Percentiles rank a stretch among this genome's conserved stretches.
These are phyloP conservation scores for Panopea generosa DNA, from an alignment of 2,888 invertebrate genomes.

Conservation along the genomic window DNA sequence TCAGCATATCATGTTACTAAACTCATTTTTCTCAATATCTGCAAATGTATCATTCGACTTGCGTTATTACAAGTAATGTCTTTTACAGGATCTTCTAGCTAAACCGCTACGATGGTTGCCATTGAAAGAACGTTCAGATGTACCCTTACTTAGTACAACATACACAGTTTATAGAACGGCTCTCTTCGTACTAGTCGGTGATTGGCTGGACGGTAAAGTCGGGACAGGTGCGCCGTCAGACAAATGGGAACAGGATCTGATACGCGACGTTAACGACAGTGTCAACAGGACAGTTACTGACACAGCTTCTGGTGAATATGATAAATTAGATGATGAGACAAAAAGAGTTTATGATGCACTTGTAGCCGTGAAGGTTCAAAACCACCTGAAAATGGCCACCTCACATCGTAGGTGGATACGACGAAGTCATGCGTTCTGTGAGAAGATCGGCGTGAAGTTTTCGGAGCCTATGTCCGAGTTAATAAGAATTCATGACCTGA, in stretches of 20 bases:
- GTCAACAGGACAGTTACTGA: not conserved
- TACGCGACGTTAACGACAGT: conserved; percentile 25
- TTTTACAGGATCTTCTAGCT: not conserved
- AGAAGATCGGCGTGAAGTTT: conserved; percentile 37
- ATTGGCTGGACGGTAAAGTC: conserved; percentile 48
- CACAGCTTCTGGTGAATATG: not conserved
- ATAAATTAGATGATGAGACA: not conserved
- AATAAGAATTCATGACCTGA: conserved; percentile 49
- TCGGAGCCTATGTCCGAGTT: conserved; percentile 34
- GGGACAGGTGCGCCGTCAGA: conserved; percentile 45
- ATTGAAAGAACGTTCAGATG: not conserved
- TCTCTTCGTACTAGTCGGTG: conserved; percentile 12
- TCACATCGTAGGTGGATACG: conserved; percentile 55
- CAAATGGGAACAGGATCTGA: conserved; percentile 29
- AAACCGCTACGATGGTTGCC: not conserved
- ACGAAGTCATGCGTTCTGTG: conserved; percentile 21
- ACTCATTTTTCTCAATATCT: no score
- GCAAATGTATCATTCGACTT: no score
- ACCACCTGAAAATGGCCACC: conserved; percentile 41
- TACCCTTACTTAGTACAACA: conserved; percentile 24
- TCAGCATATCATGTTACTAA: no score
- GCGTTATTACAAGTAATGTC: no score
- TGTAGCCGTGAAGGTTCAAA: conserved; percentile 34
- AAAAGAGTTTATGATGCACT: conserved; percentile 29
- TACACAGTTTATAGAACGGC: conserved; percentile 18